phyloP scores from a whole-genome alignment of 2,888 invertebrate genomes.

The Blera fallax region DNA sequence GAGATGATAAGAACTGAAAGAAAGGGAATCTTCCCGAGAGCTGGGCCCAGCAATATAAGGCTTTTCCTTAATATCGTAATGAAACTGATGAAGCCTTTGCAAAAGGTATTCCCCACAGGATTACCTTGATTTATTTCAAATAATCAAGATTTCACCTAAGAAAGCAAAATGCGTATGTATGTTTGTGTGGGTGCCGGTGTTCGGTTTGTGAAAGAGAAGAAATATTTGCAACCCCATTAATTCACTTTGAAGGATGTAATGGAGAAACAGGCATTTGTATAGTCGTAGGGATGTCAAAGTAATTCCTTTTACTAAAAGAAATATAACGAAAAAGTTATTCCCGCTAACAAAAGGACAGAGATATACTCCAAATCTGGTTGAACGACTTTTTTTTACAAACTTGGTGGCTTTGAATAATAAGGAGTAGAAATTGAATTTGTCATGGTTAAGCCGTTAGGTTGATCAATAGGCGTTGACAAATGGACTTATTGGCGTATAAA shows the following conservation, averaged over 20 bases:
- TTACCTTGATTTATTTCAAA: slow-evolving; percentile 69
- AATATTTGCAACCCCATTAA: slow-evolving; percentile 62
- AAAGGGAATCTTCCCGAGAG: slow-evolving; percentile 8
- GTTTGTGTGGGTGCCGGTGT: not conserved
- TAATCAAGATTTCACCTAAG: slow-evolving; percentile 60
- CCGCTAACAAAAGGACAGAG: not conserved
- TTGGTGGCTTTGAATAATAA: not conserved
- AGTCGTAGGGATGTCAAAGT: slow-evolving; percentile 43
- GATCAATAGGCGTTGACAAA: slow-evolving; percentile 4
- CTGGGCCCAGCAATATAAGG: not conserved
- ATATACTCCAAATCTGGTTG: not conserved
- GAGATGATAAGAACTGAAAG: slow-evolving; percentile 43
- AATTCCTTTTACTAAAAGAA: slow-evolving; percentile 5
- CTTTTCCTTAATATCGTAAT: slow-evolving; percentile 33
- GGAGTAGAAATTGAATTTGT: slow-evolving; percentile 12
- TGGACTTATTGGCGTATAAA: slow-evolving; percentile 1
- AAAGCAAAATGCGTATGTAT: slow-evolving; percentile 6
- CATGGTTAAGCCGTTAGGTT: not conserved
- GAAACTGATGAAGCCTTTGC: slow-evolving; percentile 43
- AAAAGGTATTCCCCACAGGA: slow-evolving; percentile 44
- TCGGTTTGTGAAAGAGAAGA: slow-evolving; percentile 2
- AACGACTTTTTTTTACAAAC: not conserved
- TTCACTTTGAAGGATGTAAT: slow-evolving; percentile 45
- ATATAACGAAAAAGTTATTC: not conserved
- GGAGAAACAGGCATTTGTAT: slow-evolving; percentile 19